Percentiles rank a stretch among this genome's conserved stretches.
Evolutionary conservation across 2,113 vertebrate species (phyloP).

Genomic region (Platichthys flesus): DNA sequence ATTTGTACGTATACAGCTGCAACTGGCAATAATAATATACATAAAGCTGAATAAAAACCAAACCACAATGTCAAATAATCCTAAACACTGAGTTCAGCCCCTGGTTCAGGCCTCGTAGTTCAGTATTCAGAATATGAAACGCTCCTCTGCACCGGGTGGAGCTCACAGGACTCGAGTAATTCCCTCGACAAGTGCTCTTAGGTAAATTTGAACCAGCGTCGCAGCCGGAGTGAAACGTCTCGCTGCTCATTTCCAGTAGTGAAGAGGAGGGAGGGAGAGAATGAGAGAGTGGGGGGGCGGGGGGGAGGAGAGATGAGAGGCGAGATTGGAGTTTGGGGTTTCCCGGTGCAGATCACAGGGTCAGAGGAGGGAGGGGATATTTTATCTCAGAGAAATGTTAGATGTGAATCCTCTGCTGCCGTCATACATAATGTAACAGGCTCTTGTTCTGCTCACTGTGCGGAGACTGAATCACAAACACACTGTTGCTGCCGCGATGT

Average conservation of each 20-base stretch:
- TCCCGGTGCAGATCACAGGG: constrained; percentile 57
- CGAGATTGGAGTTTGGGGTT: constrained; percentile 55
- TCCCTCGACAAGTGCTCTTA: too few relatives aligned
- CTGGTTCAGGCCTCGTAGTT: too few relatives aligned
- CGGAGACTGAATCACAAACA: constrained; percentile 34
- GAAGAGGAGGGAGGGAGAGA: constrained; percentile 18
- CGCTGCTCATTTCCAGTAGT: constrained; percentile 48
- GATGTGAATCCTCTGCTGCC: constrained; percentile 35
- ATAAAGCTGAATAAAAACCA: too few relatives aligned
- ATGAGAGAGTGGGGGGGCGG: not conserved
- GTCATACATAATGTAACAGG: constrained; percentile 65
- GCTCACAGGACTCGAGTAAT: too few relatives aligned
- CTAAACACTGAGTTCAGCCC: too few relatives aligned
- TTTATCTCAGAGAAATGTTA: constrained; percentile 43
- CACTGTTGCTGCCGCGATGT: not conserved
- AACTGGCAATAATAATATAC: too few relatives aligned
- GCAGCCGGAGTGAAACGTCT: constrained; percentile 26
- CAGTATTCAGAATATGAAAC: too few relatives aligned
- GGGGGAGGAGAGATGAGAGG: constrained; percentile 18
- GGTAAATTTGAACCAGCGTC: too few relatives aligned
- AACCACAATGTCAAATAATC: too few relatives aligned
- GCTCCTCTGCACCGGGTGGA: too few relatives aligned
- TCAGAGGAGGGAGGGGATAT: constrained; percentile 32
- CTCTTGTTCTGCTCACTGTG: constrained; percentile 18
- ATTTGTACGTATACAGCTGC: too few relatives aligned